Base-by-base conservation (phyloP, 2,113 vertebrate genomes). In the Zosterops borbonicus region DNA sequence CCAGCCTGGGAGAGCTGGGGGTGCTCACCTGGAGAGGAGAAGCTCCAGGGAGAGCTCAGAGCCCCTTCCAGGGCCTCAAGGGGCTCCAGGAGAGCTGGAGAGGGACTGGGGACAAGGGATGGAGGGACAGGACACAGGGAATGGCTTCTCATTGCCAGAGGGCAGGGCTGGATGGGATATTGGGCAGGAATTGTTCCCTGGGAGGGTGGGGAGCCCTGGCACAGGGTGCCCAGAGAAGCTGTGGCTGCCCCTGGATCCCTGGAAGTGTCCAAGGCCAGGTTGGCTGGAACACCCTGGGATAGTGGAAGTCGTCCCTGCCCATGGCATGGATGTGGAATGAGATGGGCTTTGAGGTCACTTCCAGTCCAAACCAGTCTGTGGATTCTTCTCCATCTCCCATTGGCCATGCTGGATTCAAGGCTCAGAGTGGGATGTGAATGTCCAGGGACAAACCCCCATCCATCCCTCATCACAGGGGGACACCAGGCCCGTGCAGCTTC, bases 391-490 rank as follows among this genome's bases (percentile, higher is more conserved):
- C 2, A 0, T 22, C 11, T 41, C 12, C n/a, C 19, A 2, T 7
- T 6, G 1, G 12, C 7, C 50, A 12, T 17, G 31, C n/a, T 75
- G 31, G 31, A 44, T 69, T 41, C 49, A 5, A 9, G 35, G 35
- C 35, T 74, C 28, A 15, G 14, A 64, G 59, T 46, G 6, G 14
- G 25, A 55, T 55, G 39, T 39, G 60, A 71, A 55, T 19, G 3
- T 23, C 62, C 6, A 2, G 47, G 85, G 39, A 59, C 25, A 70
- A 87, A 55, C 35, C 11, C 14, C 31, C 10, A 37, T 18, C 39
- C 0, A 0, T 16, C 1, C 5, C 42, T 27, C 16, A 21, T n/a
- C 60, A 41, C 0, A 44, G 2, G 35, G 17, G n/a, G 4, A 25
- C 0, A 0, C 12, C 59, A 74, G 19, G n/a, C 37, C 46, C 59